Conservation (phyloP, 2,113 vertebrate genomes). For the Gavia stellata region DNA sequence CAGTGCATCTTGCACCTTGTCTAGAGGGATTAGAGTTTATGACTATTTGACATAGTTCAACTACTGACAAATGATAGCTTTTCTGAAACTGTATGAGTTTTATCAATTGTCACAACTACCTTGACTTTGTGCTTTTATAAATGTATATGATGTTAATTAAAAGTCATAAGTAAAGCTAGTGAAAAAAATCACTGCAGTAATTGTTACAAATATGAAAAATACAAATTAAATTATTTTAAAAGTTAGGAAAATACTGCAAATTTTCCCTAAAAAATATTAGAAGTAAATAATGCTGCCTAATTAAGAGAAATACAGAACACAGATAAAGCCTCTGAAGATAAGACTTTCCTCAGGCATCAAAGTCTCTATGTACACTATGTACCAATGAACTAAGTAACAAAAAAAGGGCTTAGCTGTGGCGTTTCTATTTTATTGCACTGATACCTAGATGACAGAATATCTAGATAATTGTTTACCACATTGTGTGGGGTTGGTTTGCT, state of each 20-base stretch:
- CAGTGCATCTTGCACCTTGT: neutral
- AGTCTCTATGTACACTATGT: neutral
- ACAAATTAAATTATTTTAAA: neutral
- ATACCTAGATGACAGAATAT: neutral
- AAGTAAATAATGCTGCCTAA: neutral
- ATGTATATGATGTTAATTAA: neutral
- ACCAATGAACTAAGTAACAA: neutral
- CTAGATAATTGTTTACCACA: constrained; percentile 42
- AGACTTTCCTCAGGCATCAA: neutral
- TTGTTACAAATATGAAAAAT: neutral
- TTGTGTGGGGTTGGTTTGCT: constrained; percentile 17
- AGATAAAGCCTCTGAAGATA: neutral
- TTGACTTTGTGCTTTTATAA: neutral
- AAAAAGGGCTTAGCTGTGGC: neutral
- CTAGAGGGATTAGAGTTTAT: neutral
- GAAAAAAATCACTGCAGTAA: neutral
- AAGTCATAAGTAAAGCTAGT: neutral
- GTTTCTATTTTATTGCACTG: constrained; percentile 13
- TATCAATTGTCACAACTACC: neutral
- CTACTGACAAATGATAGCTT: neutral
- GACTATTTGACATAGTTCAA: neutral
- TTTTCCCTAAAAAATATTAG: neutral
- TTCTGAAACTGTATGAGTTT: neutral
- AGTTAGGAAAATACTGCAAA: neutral
- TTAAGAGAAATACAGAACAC: neutral